Evolutionary conservation across 2,888 invertebrate species (phyloP).

Genomic region (Plusia festucae): DNA sequence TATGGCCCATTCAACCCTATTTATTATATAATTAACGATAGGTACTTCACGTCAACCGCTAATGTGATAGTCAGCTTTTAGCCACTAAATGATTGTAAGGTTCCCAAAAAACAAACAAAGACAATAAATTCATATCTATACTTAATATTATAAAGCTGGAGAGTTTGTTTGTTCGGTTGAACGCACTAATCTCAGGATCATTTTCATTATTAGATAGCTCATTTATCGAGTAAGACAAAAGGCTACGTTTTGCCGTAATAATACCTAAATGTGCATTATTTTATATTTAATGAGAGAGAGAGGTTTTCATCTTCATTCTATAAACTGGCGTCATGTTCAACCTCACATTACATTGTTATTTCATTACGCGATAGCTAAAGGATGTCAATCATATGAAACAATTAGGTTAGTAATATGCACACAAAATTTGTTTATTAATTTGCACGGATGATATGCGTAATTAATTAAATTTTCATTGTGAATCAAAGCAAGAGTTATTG

Average conservation of each 20-base stretch:
- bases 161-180: too few species aligned
- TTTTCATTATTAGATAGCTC: too few species aligned
- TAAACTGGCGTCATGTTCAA: background rate
- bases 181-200: too few species aligned
- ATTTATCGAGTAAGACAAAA: too few species aligned
- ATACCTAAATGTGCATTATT: too few species aligned
- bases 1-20: background rate
- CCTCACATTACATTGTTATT: background rate
- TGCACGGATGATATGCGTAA: slow-evolving; percentile 10
- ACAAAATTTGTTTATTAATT: slow-evolving; percentile 24
- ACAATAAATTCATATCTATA: too few species aligned
- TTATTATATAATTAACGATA: background rate
- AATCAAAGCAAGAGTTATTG: slow-evolving; percentile 6
- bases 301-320: background rate
- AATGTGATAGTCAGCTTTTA: slow-evolving; percentile 1
- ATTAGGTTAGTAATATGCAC: background rate
- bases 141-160: too few species aligned
- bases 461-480: slow-evolving; percentile 37
- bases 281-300: too few species aligned
- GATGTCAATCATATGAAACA: background rate
- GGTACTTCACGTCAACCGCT: background rate
- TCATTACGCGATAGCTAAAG: background rate
- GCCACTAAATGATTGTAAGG: background rate
- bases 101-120: slow-evolving; percentile 7
- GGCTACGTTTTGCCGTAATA: too few species aligned